Evolutionary conservation across 2,113 vertebrate species (phyloP).

Genomic region (Climacteris rufus): DNA sequence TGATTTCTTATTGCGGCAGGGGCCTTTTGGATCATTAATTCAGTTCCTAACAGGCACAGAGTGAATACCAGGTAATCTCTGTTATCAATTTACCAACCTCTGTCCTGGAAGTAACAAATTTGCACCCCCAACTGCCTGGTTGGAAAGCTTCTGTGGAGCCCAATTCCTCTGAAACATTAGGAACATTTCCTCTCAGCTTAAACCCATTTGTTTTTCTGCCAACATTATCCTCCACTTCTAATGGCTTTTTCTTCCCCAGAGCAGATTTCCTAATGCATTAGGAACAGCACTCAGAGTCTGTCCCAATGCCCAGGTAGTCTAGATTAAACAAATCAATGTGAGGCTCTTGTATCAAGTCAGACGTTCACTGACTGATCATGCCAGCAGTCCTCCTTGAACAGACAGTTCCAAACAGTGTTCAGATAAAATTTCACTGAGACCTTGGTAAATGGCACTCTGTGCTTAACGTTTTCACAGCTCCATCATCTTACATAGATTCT

Average conservation of each 20-base stretch:
- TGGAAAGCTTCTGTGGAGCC: neutral
- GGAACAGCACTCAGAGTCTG: neutral
- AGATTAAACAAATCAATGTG: neutral
- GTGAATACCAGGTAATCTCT: neutral
- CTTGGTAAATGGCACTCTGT: neutral
- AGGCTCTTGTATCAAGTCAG: neutral
- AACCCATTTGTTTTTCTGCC: constrained; percentile 10
- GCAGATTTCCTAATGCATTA: neutral
- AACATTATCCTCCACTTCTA: neutral
- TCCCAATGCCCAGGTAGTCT: neutral
- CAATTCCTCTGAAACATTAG: neutral
- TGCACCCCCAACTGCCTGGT: neutral
- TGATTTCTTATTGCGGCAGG: neutral
- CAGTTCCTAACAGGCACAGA: neutral
- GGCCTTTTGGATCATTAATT: neutral
- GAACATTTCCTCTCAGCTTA: neutral
- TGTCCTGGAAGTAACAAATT: neutral
- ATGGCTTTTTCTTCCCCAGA: neutral
- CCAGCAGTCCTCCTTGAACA: neutral
- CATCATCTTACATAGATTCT: neutral
- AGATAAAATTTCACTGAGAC: neutral
- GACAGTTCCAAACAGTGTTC: neutral
- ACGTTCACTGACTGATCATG: neutral
- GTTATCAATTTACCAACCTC: neutral
- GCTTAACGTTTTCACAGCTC: neutral